Evolutionary conservation across 2,888 invertebrate genomes (phyloP).

Genomic region (Mongoloraphidia duomilia): DNA sequence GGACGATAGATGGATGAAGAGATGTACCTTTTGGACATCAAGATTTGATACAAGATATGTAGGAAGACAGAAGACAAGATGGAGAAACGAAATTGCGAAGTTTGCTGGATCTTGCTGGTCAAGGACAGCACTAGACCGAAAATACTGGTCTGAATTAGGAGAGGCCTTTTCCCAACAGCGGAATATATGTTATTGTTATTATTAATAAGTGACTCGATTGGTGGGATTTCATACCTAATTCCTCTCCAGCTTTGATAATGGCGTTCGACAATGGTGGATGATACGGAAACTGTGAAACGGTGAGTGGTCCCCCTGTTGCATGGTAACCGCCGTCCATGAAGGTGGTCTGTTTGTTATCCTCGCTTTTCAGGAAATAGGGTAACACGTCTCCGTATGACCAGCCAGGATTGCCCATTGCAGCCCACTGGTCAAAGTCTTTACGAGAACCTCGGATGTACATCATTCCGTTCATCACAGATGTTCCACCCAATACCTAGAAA

Average conservation of each 20-base stretch:
- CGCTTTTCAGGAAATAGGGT: slow-evolving; percentile 79
- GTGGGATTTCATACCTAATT: slow-evolving; percentile 40
- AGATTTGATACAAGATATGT: no score
- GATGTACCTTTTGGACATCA: no score
- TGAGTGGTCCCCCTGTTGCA: slow-evolving; percentile 59
- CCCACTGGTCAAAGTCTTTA: slow-evolving; percentile 81
- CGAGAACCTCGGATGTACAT: slow-evolving; percentile 85
- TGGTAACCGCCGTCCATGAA: slow-evolving; percentile 66
- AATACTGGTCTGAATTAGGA: no score
- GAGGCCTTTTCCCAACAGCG: no score
- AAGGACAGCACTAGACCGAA: no score
- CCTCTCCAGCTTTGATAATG: slow-evolving; percentile 62
- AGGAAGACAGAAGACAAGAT: no score
- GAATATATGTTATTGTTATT: no score
- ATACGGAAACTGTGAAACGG: slow-evolving; percentile 70
- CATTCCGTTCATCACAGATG: slow-evolving; percentile 91
- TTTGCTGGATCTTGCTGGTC: no score
- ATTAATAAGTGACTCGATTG: no score
- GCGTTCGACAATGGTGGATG: slow-evolving; percentile 72
- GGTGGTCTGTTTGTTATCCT: slow-evolving; percentile 58
- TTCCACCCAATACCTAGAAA: slow-evolving; percentile 69
- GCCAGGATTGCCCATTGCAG: slow-evolving; percentile 67
- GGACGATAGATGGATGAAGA: no score
- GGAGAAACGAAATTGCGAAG: no score
- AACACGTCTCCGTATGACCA: slow-evolving; percentile 84